phyloP scores from a whole-genome alignment of 2,113 vertebrate genomes.

The Dicentrarchus labrax region DNA sequence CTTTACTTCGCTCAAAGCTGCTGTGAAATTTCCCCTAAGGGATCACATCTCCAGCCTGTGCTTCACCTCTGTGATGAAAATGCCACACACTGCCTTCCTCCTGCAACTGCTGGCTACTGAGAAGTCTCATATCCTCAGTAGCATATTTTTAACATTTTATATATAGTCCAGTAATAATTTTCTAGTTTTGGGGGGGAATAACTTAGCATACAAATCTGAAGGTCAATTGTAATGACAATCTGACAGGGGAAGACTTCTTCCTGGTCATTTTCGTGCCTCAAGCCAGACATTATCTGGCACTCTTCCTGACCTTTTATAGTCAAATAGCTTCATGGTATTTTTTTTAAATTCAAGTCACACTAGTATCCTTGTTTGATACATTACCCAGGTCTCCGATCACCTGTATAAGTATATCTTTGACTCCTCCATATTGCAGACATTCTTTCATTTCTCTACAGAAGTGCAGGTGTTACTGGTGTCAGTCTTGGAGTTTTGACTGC shows the following conservation, averaged over 20 bases:
- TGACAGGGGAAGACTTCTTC: background rate
- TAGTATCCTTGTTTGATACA: background rate
- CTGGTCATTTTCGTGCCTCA: background rate
- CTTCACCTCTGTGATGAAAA: conserved; percentile 36
- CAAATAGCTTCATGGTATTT: background rate
- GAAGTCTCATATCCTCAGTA: background rate
- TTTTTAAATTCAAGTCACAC: background rate
- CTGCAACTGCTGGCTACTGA: conserved; percentile 14
- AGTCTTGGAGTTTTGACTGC: background rate
- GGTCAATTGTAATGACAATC: conserved; percentile 4
- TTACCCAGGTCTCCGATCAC: background rate
- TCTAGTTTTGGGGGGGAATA: background rate
- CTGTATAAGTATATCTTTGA: background rate
- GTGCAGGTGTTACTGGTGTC: background rate
- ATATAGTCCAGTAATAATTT: background rate
- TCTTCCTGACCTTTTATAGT: background rate
- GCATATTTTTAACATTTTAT: background rate
- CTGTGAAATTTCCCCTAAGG: conserved; percentile 52
- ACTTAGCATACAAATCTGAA: background rate
- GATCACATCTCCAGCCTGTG: conserved; percentile 18
- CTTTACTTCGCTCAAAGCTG: conserved; percentile 48
- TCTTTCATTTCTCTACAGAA: background rate
- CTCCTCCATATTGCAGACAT: background rate
- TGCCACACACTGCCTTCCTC: conserved; percentile 11
- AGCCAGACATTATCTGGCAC: background rate